Base-by-base conservation (phyloP, 2,888 invertebrate species). In the Trachelus iudaicus region DNA sequence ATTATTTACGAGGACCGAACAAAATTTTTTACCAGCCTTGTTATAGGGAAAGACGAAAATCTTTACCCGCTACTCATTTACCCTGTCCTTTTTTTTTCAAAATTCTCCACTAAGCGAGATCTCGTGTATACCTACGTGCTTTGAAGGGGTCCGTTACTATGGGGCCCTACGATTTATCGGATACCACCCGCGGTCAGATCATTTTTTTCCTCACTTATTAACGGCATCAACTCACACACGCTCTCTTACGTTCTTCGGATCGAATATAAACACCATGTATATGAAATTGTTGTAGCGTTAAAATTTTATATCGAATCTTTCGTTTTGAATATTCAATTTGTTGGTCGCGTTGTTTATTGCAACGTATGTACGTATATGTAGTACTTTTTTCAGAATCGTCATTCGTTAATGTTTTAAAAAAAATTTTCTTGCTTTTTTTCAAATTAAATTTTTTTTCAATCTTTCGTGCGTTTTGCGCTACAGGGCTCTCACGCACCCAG, bases 401-500 rank as follows among this genome's bases (percentile, higher is more conserved):
- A 9, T 23, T 40, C 6, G 23, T 40, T 40, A 23, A 23, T 15
- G 6, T 40, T 9, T 1, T 23, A 9, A 15, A 23, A 15, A 40
- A 40, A 9, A 0, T 23, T 6, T 56, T 56, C 2, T 56, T 56
- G 0, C 9, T 23, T 37, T 15, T 40, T 40, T 23, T 56, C 2
- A 56, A 23, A 23, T 0, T 56, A 56, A 15, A 1, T 9, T 56
- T 6, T 56, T 23, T 56, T 56, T 9, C 9, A 1, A 23, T 9
- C 0, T 9, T 56, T 4, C 23, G 56, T 56, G 1, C 56, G 23
- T 1, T 56, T 56, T 56, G 23, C 56, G 56, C 23, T 15, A 56
- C 56, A 2, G 56, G 56, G 56, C 56, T 9, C 75, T 83, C 79
- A 81, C 84, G 83, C 85, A 85, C 86, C 87, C 81, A 86, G 83